These are phyloP conservation scores for Cremastobaeus sp. DNA, from an alignment of 2,888 invertebrate genomes.

Conservation along the genomic window DNA sequence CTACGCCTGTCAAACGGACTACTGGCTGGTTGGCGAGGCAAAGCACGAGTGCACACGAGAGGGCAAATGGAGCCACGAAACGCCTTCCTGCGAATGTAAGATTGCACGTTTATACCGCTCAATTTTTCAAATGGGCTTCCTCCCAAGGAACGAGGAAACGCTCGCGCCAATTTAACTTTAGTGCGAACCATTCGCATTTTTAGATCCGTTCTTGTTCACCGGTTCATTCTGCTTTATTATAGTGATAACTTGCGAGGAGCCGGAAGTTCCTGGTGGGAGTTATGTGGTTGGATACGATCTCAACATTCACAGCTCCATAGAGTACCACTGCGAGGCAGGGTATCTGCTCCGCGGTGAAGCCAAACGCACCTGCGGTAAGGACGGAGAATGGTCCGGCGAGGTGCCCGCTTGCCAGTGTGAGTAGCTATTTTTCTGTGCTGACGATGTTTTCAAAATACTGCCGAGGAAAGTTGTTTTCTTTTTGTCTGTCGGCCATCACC, in stretches of 20 bases:
- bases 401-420: slow-evolving; percentile 92
- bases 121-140: too few relatives aligned
- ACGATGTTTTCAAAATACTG: neutral
- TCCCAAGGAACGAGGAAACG: too few relatives aligned
- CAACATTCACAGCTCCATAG: slow-evolving; percentile 91
- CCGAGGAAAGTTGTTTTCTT: slow-evolving; percentile 5
- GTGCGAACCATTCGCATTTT: too few relatives aligned
- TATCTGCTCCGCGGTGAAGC: slow-evolving; percentile 87
- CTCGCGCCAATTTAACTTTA: too few relatives aligned
- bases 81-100: slow-evolving; percentile 92
- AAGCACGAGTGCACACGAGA: slow-evolving; percentile 87
- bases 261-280: slow-evolving; percentile 90
- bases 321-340: slow-evolving; percentile 92
- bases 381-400: slow-evolving; percentile 91
- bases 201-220: too few relatives aligned
- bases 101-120: too few relatives aligned
- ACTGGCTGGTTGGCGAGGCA: slow-evolving; percentile 87
- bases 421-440: slow-evolving; percentile 62
- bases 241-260: slow-evolving; percentile 93
- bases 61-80: slow-evolving; percentile 92
- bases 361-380: slow-evolving; percentile 84
- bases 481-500: slow-evolving; percentile 5
- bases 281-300: slow-evolving; percentile 94
- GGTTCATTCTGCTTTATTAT: slow-evolving; percentile 69
- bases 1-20: slow-evolving; percentile 89